Conservation (phyloP, 2,888 invertebrate genomes). For the Kryphioiulus occultus region DNA sequence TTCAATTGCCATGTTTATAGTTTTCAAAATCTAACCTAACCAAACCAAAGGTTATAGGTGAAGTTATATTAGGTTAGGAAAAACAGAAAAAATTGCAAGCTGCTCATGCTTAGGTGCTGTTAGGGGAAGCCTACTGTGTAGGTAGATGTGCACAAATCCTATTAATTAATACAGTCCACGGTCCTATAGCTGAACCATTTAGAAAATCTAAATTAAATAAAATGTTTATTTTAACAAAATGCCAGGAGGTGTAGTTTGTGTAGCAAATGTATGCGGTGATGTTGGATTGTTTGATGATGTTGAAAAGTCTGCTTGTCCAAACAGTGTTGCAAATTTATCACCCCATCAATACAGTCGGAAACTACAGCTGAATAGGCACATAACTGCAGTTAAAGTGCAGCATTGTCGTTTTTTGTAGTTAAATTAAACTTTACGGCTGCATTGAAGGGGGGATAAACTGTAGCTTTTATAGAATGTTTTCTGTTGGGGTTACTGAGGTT, state of each 20-base stretch:
- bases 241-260: not conserved
- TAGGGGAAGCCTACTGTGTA: too few relatives aligned
- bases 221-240: not conserved
- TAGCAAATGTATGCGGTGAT: not conserved
- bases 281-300: not conserved
- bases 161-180: too few relatives aligned
- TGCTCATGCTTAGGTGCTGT: too few relatives aligned
- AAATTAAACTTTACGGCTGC: not conserved
- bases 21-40: too few relatives aligned
- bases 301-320: not conserved
- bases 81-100: too few relatives aligned
- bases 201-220: not conserved
- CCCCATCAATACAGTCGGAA: too few relatives aligned
- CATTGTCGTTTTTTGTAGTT: not conserved
- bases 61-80: too few relatives aligned
- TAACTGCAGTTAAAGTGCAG: not conserved
- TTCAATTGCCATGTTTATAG: too few relatives aligned
- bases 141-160: too few relatives aligned
- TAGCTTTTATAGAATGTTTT: not conserved
- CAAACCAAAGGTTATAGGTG: too few relatives aligned
- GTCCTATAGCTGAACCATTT: too few relatives aligned
- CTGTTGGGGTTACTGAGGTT: not conserved
- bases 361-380: not conserved
- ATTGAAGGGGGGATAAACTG: not conserved
- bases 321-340: not conserved